Evolutionary conservation across 1,140 invertebrate genomes (phyloP).

Genomic region (Galleria mellonella): DNA sequence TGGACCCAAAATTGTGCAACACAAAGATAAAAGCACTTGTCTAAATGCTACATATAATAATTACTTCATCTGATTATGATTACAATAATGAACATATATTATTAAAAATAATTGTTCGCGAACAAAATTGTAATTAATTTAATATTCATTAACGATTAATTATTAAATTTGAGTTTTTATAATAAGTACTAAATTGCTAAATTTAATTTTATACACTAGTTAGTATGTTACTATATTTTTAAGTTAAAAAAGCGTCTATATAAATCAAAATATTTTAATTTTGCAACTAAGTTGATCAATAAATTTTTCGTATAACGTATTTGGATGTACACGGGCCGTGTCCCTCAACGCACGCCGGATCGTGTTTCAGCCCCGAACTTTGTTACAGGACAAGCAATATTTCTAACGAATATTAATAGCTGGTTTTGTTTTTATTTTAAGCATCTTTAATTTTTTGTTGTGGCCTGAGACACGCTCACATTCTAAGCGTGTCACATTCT

Average conservation of each 20-base stretch:
- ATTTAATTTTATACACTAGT: no score
- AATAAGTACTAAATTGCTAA: no score
- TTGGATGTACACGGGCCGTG: conserved; percentile 25
- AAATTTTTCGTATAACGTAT: conserved; percentile 46
- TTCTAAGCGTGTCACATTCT: conserved; percentile 24
- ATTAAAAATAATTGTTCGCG: no score
- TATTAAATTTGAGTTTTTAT: no score
- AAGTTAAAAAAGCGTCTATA: conserved; percentile 17
- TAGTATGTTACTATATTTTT: background rate
- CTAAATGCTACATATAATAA: no score
- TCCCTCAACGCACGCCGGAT: conserved; percentile 55
- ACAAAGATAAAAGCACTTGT: no score
- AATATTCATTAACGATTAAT: no score
- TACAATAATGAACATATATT: no score
- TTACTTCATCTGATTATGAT: no score
- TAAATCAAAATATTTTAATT: conserved; percentile 46
- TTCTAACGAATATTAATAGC: conserved; percentile 71
- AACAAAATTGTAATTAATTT: no score
- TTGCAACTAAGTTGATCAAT: conserved; percentile 35
- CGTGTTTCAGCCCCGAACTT: conserved; percentile 60
- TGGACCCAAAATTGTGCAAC: no score
- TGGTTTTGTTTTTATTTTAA: conserved; percentile 59
- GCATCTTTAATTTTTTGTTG: conserved; percentile 33
- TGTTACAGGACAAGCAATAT: conserved; percentile 70
- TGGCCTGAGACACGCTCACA: conserved; percentile 24